A percentile compares a stretch with the other conserved stretches of the same genome.
Conservation (phyloP, 2,888 invertebrate genomes). For the Zaprionus obscuricornis region DNA sequence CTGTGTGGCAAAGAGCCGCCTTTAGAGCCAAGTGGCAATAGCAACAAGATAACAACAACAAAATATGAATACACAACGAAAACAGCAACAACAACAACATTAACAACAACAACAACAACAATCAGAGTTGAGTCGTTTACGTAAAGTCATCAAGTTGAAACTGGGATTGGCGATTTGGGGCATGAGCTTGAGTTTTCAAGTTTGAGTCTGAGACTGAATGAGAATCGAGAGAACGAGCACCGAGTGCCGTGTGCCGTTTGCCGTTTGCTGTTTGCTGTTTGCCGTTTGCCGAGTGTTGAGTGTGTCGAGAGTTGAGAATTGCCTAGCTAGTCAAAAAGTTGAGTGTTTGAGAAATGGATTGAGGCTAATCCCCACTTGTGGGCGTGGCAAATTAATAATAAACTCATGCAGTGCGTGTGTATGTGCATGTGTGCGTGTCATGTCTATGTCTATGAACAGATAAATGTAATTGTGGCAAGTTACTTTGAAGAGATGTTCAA, state of each 20-base stretch:
- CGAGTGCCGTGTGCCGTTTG: no score
- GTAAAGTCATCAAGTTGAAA: conserved; percentile 24
- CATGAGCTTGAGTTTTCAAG: background rate
- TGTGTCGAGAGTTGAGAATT: no score
- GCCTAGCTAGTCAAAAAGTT: no score
- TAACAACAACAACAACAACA: conserved; percentile 6
- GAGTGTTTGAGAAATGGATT: conserved; percentile 5
- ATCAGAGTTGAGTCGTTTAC: conserved; percentile 26
- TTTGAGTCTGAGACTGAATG: no score
- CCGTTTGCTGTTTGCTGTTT: no score
- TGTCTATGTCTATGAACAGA: background rate
- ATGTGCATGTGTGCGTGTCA: background rate
- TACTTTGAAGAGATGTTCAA: conserved; percentile 1
- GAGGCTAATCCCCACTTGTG: conserved; percentile 2
- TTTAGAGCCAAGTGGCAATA: conserved; percentile 50
- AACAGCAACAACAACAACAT: conserved; percentile 1
- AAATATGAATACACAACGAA: conserved; percentile 29
- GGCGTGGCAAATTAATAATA: conserved; percentile 42
- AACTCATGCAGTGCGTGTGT: background rate
- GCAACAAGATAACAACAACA: no score
- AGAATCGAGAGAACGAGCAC: no score
- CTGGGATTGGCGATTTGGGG: conserved; percentile 7
- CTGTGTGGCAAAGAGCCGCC: conserved; percentile 12
- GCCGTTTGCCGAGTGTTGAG: no score
- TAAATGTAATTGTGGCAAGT: background rate